Conservation (phyloP, 2,888 invertebrate species). For the Salpingus planirostris region DNA sequence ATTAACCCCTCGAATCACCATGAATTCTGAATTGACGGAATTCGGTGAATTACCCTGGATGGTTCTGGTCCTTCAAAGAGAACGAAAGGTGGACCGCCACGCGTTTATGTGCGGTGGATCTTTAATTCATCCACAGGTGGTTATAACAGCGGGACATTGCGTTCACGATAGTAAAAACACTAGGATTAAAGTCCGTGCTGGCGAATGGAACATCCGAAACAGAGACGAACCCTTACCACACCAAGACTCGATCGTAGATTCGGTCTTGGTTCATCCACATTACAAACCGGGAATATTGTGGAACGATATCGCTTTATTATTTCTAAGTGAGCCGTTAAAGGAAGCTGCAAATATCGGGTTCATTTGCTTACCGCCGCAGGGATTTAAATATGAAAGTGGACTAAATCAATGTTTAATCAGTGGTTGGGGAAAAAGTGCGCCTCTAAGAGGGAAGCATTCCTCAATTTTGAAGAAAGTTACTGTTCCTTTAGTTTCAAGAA, state of each 20-base stretch:
- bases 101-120: slow-evolving; percentile 29
- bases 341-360: slow-evolving; percentile 26
- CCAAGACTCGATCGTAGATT: slow-evolving; percentile 27
- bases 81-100: not conserved
- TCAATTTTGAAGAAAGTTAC: slow-evolving; percentile 63
- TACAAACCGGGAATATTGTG: slow-evolving; percentile 24
- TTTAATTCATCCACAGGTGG: slow-evolving; percentile 32
- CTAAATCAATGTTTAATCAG: slow-evolving; percentile 22
- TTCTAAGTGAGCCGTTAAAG: slow-evolving; percentile 24
- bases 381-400: slow-evolving; percentile 12
- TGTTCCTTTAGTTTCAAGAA: slow-evolving; percentile 54
- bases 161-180: slow-evolving; percentile 10
- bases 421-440: slow-evolving; percentile 31
- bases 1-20: slow-evolving; percentile 36
- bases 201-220: slow-evolving; percentile 35
- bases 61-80: slow-evolving; percentile 53
- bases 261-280: slow-evolving; percentile 27
- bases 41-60: slow-evolving; percentile 83
- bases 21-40: slow-evolving; percentile 1
- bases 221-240: slow-evolving; percentile 28
- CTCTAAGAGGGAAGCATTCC: slow-evolving; percentile 50
- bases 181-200: slow-evolving; percentile 27
- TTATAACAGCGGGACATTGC: slow-evolving; percentile 35
- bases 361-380: slow-evolving; percentile 27
- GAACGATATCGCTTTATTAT: slow-evolving; percentile 33